Base-by-base conservation (phyloP, 2,113 vertebrate genomes). In the Cranoglanis bouderius region DNA sequence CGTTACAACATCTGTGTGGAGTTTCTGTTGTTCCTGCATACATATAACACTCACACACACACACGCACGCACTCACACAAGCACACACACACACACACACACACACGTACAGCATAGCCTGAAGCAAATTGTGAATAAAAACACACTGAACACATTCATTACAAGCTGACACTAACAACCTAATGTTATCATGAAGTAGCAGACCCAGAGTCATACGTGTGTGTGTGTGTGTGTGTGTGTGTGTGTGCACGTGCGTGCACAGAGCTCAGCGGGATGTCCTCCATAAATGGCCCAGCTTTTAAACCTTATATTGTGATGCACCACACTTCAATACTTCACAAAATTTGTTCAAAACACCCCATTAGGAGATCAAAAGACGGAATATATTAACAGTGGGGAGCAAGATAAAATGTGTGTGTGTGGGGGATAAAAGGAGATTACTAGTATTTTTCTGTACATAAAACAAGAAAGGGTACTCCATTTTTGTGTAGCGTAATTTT, bases 341-440 rank as follows among this genome's bases (percentile, higher is more conserved):
- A 85, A 74, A 85, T 85, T 85, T 46, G 29, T 72, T 72, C 46
- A 49, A 85, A 85, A 65, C 32, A 85, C 63, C 46, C 84, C 67
- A 74, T 85, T 75, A 85, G n/a, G 49, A 85, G 67, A 85, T 85
- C 84, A 85, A 74, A 85, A 53, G 32, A 35, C 74, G 32, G 67
- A 74, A 85, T 35, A 85, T 55, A 85, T 72, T 49, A 84, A 63
- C 35, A 26, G 57, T 81, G 40, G 19, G 59, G 38, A n/a, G 35
- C 29, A 46, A 21, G 40, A 29, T 6, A 26, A 12, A 21, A 10
- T 29, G 29, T 32, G 72, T 24, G 75, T n/a, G 26, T 24, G 13
- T 13, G 75, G 19, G 6, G 14, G 26, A 80, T 51, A 80, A 53
- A 80, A 32, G 14, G 77, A n/a, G 49, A 80, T 32, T 80, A 80